Conservation (phyloP, 2,113 vertebrate genomes). For the Dromiciops gliroides region DNA sequence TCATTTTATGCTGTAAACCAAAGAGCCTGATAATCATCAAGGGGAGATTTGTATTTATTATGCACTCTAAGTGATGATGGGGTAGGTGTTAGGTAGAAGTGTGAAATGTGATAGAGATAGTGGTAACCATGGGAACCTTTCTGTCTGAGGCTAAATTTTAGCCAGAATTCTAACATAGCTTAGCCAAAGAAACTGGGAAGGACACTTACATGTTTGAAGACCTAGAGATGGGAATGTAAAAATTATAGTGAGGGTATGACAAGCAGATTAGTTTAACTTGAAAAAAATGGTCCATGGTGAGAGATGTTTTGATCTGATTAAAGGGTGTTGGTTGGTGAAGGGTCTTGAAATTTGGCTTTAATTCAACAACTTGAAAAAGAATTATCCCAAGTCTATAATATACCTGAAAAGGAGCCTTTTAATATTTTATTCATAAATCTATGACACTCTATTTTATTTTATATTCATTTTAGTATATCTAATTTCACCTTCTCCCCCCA, state of each 20-base stretch:
- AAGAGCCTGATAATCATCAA: neutral
- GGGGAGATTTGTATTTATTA: neutral
- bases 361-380: neutral
- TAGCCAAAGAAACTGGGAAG: neutral
- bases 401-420: neutral
- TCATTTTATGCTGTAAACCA: neutral
- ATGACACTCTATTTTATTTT: neutral
- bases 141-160: neutral
- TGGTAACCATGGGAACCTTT: neutral
- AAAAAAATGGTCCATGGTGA: neutral
- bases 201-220: neutral
- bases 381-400: neutral
- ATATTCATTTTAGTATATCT: neutral
- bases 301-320: neutral
- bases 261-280: neutral
- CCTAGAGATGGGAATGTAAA: neutral
- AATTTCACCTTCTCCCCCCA: neutral
- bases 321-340: neutral
- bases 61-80: neutral
- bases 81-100: neutral
- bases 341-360: neutral
- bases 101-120: neutral
- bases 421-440: neutral
- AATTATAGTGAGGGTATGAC: neutral
- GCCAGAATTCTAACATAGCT: neutral